Conservation (phyloP, 2,113 vertebrate genomes). For the Hippocampus comes region DNA sequence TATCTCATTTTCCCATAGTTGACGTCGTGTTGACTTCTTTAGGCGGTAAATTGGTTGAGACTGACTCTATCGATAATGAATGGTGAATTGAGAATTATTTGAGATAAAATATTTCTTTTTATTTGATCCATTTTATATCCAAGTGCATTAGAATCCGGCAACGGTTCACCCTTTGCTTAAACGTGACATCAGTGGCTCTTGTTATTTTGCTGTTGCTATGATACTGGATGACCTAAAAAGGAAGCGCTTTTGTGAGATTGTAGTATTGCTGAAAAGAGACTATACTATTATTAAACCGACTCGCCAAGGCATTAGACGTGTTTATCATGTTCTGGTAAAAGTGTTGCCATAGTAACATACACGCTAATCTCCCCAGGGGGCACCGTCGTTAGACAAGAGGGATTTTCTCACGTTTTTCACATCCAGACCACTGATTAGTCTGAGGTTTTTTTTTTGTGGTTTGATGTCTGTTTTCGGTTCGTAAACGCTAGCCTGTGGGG, state of each 20-base stretch:
- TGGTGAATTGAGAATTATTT: too few species aligned
- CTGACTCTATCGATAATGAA: too few species aligned
- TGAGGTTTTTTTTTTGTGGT: not conserved
- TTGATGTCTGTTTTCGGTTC: constrained; percentile 1
- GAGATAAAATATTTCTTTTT: not conserved
- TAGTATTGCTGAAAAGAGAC: not conserved
- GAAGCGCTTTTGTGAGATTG: not conserved
- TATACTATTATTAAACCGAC: not conserved
- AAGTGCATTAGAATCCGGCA: not conserved
- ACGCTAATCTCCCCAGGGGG: not conserved
- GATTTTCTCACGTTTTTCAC: not conserved
- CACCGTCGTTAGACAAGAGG: not conserved
- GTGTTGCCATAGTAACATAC: not conserved
- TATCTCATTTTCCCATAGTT: too few species aligned
- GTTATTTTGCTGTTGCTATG: constrained; percentile 3
- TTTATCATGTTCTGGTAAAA: not conserved
- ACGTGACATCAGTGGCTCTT: not conserved
- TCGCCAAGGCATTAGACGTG: not conserved
- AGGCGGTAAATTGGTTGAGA: too few species aligned
- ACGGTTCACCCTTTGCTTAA: not conserved
- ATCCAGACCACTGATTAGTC: not conserved
- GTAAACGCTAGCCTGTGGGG: constrained; percentile 4
- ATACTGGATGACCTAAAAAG: not conserved
- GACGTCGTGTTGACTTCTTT: too few species aligned
- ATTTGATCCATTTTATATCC: not conserved